Percentiles rank a stretch among this genome's conserved stretches.
Conservation (phyloP, 2,888 invertebrate genomes). For the Steinernema carpocapsae region DNA sequence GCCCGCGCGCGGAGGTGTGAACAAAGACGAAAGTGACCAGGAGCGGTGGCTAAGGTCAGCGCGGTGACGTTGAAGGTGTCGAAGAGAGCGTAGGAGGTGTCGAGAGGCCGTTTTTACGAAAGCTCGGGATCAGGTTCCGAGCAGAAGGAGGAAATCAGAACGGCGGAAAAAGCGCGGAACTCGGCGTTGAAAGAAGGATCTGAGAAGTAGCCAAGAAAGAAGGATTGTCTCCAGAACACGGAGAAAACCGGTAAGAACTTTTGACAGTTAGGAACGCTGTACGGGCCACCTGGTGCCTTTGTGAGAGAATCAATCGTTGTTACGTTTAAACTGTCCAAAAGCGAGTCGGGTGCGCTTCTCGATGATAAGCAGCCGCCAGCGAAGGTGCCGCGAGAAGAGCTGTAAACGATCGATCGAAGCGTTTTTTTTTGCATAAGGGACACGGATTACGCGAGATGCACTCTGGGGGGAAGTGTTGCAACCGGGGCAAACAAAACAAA, state of each 20-base stretch:
- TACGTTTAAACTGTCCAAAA: not conserved
- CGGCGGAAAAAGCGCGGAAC: too few species aligned
- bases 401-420: conserved; percentile 7
- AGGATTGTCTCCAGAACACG: too few species aligned
- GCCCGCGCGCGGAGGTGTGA: not conserved
- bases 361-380: not conserved
- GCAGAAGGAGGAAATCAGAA: too few species aligned
- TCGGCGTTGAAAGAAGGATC: too few species aligned
- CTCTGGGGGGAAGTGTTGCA: not conserved
- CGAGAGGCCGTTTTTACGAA: not conserved
- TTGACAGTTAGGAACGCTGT: too few species aligned
- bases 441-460: not conserved
- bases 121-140: not conserved
- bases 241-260: too few species aligned
- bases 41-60: conserved; percentile 8
- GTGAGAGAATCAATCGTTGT: not conserved
- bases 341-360: not conserved
- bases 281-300: not conserved
- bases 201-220: too few species aligned
- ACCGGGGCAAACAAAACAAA: not conserved
- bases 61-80: not conserved
- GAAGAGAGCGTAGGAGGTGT: not conserved
- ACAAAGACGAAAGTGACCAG: conserved; percentile 24
- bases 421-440: conserved; percentile 2
- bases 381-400: conserved; percentile 2